Evolutionary conservation across 2,797 vertebrate species (phyloP), one percentile per base, ranked within the genome.

Genomic region (Luscinia megarhynchos): DNA sequence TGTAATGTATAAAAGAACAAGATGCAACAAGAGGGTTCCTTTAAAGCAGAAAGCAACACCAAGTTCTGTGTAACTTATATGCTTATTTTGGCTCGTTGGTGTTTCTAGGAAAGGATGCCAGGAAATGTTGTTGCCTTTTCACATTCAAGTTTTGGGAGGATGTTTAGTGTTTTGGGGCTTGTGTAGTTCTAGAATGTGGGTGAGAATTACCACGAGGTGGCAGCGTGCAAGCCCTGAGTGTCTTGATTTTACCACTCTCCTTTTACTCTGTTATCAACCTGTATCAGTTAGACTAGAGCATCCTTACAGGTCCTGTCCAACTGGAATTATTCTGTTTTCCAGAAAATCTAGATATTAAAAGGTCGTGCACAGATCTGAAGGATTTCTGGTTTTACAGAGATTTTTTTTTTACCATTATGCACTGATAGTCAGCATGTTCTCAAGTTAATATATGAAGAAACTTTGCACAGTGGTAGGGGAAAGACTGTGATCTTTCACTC

Each of bases 171-270:
- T 59, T 63, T 22, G 74, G 20, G 48, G 77, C 40, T 93, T 1
- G 1, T 6, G 48, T 4, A 5, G 76, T 1, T 85, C 24, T 10
- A 7, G 69, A 45, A 15, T 3, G 23, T 11, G 59, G 55, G 57
- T 38, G n/a, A 77, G 81, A 32, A 22, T 75, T 72, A 76, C 95
- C 95, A 92, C 90, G 89, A 93, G 95, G 84, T 92, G 95, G 92
- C 95, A 93, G 62, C 20, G 61, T 66, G 43, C 62, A 62, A 90
- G 40, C 67, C 72, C 64, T 1, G 17, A 45, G 72, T 2, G 1
- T 1, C 0, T 7, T 3, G 23, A 22, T 67, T 9, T 0, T 3
- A 1, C 29, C 62, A 5, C 57, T 59, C 50, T 6, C 15, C 30
- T 55, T 54, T 27, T 5, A 1, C 55, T 54, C 50, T 20, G 3